phyloP scores from a whole-genome alignment of 2,888 invertebrate genomes.

The Phanerotoma sp. region DNA sequence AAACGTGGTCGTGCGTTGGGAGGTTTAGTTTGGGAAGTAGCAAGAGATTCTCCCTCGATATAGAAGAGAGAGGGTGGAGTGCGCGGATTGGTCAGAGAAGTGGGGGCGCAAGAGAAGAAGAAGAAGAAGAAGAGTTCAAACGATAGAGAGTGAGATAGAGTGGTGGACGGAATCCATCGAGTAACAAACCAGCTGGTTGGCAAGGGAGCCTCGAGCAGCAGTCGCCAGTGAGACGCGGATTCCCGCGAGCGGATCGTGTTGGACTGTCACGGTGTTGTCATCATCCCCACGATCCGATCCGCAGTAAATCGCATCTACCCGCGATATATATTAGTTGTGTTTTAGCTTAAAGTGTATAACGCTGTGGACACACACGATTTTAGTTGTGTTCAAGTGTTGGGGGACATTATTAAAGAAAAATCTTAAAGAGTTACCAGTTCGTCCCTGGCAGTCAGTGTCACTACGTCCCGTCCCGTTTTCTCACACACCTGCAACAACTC shows the following conservation, averaged over 20 bases:
- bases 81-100: not conserved
- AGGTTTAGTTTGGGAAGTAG: too few species aligned
- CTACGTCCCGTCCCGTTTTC: conserved; percentile 16
- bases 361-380: too few species aligned
- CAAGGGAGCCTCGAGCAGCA: conserved; percentile 46
- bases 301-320: conserved; percentile 1
- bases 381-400: conserved; percentile 8
- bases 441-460: conserved; percentile 27
- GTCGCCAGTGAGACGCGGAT: conserved; percentile 56
- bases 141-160: conserved; percentile 25
- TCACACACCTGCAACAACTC: not conserved
- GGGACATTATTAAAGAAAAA: not conserved
- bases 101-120: conserved; percentile 5
- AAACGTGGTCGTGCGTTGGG: conserved; percentile 20
- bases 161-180: conserved; percentile 37
- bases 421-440: conserved; percentile 13
- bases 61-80: conserved; percentile 9
- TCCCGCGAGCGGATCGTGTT: conserved; percentile 45
- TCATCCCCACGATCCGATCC: not conserved
- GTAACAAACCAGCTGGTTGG: conserved; percentile 51
- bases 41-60: conserved; percentile 11
- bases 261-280: conserved; percentile 6
- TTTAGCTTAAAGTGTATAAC: not conserved
- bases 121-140: conserved; percentile 12
- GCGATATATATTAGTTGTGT: not conserved